Conservation (phyloP, 2,888 invertebrate species). For the Camptogramma bilineatum region DNA sequence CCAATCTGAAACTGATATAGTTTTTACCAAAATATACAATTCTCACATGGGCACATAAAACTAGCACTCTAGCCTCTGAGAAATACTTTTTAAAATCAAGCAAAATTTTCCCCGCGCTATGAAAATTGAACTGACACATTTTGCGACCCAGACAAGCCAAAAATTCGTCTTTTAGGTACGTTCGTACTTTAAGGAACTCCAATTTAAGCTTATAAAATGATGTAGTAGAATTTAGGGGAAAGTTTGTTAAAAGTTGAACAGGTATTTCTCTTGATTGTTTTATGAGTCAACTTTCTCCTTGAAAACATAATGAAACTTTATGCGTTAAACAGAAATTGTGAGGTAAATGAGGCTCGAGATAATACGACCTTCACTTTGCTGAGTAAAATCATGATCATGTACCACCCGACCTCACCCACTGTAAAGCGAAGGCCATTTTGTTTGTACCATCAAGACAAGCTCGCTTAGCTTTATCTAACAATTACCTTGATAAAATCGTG, state of each 20-base stretch:
- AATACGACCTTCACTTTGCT: not conserved
- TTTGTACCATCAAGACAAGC: too few relatives aligned
- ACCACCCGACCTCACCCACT: not conserved
- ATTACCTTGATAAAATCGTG: too few relatives aligned
- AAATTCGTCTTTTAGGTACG: constrained; percentile 3
- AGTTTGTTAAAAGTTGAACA: constrained; percentile 42
- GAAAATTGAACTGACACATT: not conserved
- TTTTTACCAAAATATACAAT: too few relatives aligned
- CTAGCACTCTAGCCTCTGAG: too few relatives aligned
- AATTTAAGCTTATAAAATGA: constrained; percentile 37
- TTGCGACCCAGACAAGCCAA: not conserved
- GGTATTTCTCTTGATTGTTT: constrained; percentile 43
- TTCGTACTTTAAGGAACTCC: constrained; percentile 10
- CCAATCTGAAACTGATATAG: not conserved
- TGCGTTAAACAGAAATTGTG: constrained; percentile 12
- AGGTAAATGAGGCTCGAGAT: constrained; percentile 8
- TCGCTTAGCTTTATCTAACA: too few relatives aligned
- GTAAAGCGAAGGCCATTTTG: not conserved
- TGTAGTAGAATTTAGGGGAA: constrained; percentile 34
- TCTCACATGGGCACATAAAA: too few relatives aligned
- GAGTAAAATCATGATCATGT: not conserved
- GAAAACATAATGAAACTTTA: constrained; percentile 29
- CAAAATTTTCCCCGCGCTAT: constrained; percentile 5
- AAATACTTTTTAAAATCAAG: too few relatives aligned
- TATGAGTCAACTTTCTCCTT: constrained; percentile 36